Evolutionary conservation across 2,888 invertebrate species (phyloP), one percentile per base, ranked within the genome.

Genomic region (Caradrina kadenii): DNA sequence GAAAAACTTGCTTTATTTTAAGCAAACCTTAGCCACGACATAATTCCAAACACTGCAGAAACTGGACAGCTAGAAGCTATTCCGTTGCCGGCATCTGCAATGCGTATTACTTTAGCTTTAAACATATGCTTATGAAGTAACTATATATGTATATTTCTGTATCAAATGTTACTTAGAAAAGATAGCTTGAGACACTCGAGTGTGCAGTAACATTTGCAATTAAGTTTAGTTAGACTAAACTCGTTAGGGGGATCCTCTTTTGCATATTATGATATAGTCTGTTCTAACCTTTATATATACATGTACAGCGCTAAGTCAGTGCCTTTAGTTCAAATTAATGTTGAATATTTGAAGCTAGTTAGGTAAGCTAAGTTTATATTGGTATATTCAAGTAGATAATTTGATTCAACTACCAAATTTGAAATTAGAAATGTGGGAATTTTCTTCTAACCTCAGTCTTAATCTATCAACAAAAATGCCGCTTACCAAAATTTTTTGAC

Each of bases 11-110:
- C 17, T 80, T 64, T 72, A 69, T 70, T 80, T 73, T 68, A 70
- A 65, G 63, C 60, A 68, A 78, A 73, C 65, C 65, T 65, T 69
- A 69, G 63, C 63, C 59, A 73, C 56, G 56, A 79, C 63, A 76
- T 84, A 77, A 79, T 81, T 76, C 48, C 22, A 69, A 56, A 73
- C 17, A 76, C 73, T 84, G 76, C 76, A 82, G 83, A 77, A 76
- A 72, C 67, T 73, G 74, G 71, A 77, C 63, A 71, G 58, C 66
- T 69, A 67, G 71, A 71, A 80, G 19, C 72, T 17, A 73, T 83
- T 77, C 67, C 79, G 65, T 79, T 80, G 80, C 81, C 78, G 75
- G n/a, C 78, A 89, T 88, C 89, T 89, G 89, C 89, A 89, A 77
- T 89, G 89, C 89, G 89, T 87, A 89, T 84, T 82, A 79, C 69